Percentiles rank a stretch among this genome's conserved stretches.
These are phyloP conservation scores for Kradibia gibbosae DNA, from an alignment of 1,140 invertebrate genomes.

Conservation along the genomic window DNA sequence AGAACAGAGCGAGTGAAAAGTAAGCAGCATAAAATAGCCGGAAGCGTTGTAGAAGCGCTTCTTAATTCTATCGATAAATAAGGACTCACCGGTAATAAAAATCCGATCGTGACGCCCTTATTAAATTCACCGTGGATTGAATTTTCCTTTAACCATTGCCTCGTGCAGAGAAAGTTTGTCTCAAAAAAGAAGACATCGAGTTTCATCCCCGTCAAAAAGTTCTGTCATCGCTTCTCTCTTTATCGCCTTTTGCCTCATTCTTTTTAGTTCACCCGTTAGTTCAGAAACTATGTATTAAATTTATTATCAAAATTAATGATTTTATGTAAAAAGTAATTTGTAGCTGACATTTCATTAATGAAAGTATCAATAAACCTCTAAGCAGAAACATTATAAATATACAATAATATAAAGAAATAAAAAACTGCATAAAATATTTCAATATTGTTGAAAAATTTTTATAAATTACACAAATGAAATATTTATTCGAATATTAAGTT, in stretches of 20 bases:
- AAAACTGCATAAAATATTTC: too few species aligned
- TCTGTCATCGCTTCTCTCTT: conserved; percentile 29
- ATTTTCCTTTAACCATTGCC: conserved; percentile 46
- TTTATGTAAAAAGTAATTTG: conserved; percentile 39
- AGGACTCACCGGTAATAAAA: conserved; percentile 52
- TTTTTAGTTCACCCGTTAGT: conserved; percentile 20
- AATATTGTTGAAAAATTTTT: too few species aligned
- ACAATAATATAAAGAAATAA: too few species aligned
- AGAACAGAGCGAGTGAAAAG: conserved; percentile 13
- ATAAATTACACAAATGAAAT: too few species aligned
- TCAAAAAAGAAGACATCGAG: conserved; percentile 29
- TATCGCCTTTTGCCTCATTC: neutral
- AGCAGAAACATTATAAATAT: neutral
- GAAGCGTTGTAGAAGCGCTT: conserved; percentile 47
- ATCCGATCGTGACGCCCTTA: conserved; percentile 53
- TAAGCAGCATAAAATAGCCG: conserved; percentile 19
- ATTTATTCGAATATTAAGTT: too few species aligned
- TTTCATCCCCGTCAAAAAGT: conserved; percentile 42
- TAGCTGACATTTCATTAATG: conserved; percentile 25
- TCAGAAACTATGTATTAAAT: conserved; percentile 46
- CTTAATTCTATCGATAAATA: conserved; percentile 54
- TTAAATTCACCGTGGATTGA: conserved; percentile 52
- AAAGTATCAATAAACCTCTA: conserved; percentile 21
- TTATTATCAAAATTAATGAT: conserved; percentile 46
- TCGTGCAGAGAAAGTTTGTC: conserved; percentile 48